phyloP scores from a whole-genome alignment of 2,797 vertebrate species.

The Gallinago nigripennis region DNA sequence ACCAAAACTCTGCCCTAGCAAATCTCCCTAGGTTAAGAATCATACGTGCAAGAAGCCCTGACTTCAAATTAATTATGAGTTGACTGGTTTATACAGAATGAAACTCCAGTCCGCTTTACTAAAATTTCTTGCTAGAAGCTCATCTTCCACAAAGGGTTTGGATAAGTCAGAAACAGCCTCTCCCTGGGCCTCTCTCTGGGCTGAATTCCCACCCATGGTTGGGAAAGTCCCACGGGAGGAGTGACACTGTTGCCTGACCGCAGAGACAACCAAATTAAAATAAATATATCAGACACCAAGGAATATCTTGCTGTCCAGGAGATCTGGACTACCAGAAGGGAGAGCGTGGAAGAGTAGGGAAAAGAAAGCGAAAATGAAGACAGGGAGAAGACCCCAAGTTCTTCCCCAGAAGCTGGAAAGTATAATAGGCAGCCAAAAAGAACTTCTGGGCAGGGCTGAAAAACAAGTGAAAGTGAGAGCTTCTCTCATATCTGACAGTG shows the following conservation, averaged over 20 bases:
- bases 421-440: background rate
- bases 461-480: conserved; percentile 26
- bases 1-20: background rate
- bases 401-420: conserved; percentile 33
- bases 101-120: background rate
- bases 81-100: background rate
- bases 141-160: background rate
- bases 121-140: background rate
- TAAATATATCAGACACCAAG: conserved; percentile 22
- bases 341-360: background rate
- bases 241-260: background rate
- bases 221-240: conserved; percentile 2
- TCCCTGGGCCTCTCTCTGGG: conserved; percentile 25
- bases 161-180: background rate
- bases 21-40: background rate
- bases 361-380: background rate
- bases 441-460: conserved; percentile 33
- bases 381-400: background rate
- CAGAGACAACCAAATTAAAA: background rate
- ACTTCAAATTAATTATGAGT: background rate
- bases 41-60: background rate
- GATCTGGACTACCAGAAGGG: background rate
- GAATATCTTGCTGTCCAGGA: background rate
- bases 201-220: conserved; percentile 7
- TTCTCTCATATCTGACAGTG: conserved; percentile 23